Conservation (phyloP, 2,113 vertebrate genomes). For the Callaeas wilsoni region DNA sequence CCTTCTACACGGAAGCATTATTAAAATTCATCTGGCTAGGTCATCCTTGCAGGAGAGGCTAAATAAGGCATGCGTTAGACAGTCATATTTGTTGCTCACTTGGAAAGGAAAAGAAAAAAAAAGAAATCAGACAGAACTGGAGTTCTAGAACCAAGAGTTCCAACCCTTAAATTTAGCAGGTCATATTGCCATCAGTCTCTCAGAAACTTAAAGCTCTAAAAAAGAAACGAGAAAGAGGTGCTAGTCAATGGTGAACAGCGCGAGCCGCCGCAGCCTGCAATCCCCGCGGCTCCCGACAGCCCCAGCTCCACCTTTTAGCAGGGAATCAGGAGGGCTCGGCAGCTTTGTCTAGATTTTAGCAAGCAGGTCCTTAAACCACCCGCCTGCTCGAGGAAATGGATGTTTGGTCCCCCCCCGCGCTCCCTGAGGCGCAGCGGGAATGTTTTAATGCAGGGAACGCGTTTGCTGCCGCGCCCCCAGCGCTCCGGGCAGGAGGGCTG, state of each 20-base stretch:
- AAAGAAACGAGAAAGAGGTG: conserved; percentile 47
- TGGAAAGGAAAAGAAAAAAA: conserved; percentile 59
- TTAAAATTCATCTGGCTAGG: conserved; percentile 82
- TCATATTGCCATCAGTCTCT: conserved; percentile 76
- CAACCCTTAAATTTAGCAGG: conserved; percentile 76
- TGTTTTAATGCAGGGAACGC: rapidly evolving
- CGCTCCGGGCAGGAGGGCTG: background rate
- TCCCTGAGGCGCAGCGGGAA: background rate
- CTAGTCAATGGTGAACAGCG: conserved; percentile 11
- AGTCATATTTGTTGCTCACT: conserved; percentile 88
- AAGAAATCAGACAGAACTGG: conserved; percentile 59
- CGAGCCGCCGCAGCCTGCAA: background rate
- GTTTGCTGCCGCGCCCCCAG: background rate
- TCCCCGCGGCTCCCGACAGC: background rate
- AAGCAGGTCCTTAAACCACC: background rate
- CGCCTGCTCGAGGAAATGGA: background rate
- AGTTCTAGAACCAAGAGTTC: conserved; percentile 73
- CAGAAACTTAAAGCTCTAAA: conserved; percentile 77
- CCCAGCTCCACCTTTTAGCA: background rate
- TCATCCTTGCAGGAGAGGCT: conserved; percentile 84
- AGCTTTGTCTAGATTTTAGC: background rate
- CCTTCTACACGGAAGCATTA: conserved; percentile 84
- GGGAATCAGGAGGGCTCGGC: background rate
- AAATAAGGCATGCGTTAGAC: conserved; percentile 99
- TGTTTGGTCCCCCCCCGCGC: background rate